Percentiles rank a stretch among this genome's conserved stretches.
Conservation (phyloP, 2,888 invertebrate genomes). For the Darwinula stevensoni region DNA sequence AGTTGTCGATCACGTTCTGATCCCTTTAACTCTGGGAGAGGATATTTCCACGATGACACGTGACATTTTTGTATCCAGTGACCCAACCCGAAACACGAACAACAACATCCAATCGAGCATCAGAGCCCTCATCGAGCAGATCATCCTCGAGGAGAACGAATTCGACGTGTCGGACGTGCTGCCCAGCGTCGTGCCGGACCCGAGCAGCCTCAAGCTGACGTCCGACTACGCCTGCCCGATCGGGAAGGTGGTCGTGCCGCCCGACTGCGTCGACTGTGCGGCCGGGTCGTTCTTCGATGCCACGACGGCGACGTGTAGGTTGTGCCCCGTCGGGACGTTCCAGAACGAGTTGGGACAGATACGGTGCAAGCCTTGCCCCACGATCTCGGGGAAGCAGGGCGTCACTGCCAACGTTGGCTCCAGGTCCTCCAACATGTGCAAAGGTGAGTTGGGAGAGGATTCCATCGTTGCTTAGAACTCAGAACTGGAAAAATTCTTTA, state of each 20-base stretch:
- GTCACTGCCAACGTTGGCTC: constrained; percentile 65
- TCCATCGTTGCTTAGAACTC: no score
- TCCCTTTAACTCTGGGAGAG: no score
- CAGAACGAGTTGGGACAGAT: constrained; percentile 74
- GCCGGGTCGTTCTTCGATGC: constrained; percentile 58
- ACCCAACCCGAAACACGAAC: constrained; percentile 58
- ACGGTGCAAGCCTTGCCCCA: constrained; percentile 63
- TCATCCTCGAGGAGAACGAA: constrained; percentile 74
- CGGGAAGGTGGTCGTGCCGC: constrained; percentile 76
- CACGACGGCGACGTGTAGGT: constrained; percentile 40
- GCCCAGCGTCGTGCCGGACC: constrained; percentile 79
- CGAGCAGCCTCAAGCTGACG: constrained; percentile 51
- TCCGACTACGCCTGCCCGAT: constrained; percentile 75
- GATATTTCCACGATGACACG: no score
- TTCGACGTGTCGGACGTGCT: constrained; percentile 73
- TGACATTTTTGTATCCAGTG: constrained; percentile 25
- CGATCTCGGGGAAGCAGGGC: constrained; percentile 60
- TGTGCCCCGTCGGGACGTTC: constrained; percentile 64
- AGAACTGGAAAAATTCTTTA: background rate
- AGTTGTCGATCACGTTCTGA: no score
- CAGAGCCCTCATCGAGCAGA: constrained; percentile 39
- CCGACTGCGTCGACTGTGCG: constrained; percentile 70
- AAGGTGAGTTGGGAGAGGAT: constrained; percentile 22
- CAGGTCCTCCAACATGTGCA: constrained; percentile 59
- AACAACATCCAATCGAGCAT: constrained; percentile 61